Base-by-base conservation (phyloP, 2,797 vertebrate species). In the Tragopan temminckii region DNA sequence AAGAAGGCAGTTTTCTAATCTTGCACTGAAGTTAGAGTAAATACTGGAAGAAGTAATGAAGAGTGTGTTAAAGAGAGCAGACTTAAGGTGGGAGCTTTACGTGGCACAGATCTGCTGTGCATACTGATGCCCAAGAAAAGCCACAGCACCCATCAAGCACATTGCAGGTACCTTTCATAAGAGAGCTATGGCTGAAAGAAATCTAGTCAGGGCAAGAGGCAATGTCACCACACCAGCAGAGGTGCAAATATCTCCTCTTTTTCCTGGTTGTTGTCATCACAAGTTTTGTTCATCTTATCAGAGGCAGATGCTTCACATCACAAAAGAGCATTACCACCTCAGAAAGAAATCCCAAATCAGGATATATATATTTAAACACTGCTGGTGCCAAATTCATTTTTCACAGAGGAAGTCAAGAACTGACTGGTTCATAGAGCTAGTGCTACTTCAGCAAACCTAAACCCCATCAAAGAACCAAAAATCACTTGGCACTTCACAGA, bases 391-490 rank as follows among this genome's bases (percentile, higher is more conserved):
- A 42, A 90, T 53, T 80, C 5, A 25, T 90, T 89, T 93, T 89
- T 59, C 53, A 76, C 18, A 77, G 48, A 19, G 83, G 38, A 17
- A 89, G 15, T 82, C 23, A 68, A 88, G 83, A 94, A 74, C 33
- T 50, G 61, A 29, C 27, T 64, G 84, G 35, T 82, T 63, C 83
- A 62, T 88, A 57, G 12, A 40, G n/a, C 31, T 42, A 31, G 24
- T 27, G 23, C 17, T 63, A 18, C 38, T 63, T 77, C 23, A 25
- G 58, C 33, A 7, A 38, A 29, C 48, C 21, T 18, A 38, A 62
- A 62, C 35, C 45, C 76, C 52, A 88, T 67, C 43, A 81, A 88
- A 93, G 64, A 61, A 94, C 25, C 23, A 70, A 91, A 91, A 79
- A 70, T 31, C 0, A 0, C 40, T 88, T 35, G 35, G 63, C 2